Evolutionary conservation across 2,797 vertebrate genomes (phyloP), one percentile per base, ranked within the genome.

Genomic region (Poeciliopsis gracilis): DNA sequence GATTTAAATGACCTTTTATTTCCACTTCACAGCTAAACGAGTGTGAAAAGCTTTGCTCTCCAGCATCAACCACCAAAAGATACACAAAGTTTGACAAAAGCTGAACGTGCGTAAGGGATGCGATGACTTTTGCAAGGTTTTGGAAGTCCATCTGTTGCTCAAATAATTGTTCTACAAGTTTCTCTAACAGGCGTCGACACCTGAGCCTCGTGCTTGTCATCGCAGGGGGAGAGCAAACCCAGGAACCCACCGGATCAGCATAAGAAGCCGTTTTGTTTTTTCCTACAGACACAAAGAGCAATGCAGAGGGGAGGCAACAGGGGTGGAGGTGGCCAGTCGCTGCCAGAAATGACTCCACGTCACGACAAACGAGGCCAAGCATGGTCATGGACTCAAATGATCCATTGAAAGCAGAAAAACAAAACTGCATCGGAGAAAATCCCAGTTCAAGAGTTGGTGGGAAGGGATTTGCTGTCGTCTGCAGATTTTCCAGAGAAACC

Each of bases 181-280:
- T 69, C 82, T 90, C 84, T 86, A 89, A 80, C 81, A 67, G 84
- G 74, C 77, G 66, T 90, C 61, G 30, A 85, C 86, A 74, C 84
- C 84, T 84, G 82, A 73, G 81, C 57, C 80, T 72, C 77, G 77
- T 92, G 91, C 90, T 96, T 95, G 88, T 94, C 85, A 94, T 95
- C 93, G 92, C 93, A 77, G 66, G 43, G 61, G 66, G 59, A 89
- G 86, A 82, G 86, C 93, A 94, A 90, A 84, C 86, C 91, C 89
- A 89, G 92, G 87, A 83, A 87, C 90, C 93, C 90, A 92, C 88
- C 89, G 90, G 91, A 93, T 72, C 86, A 83, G 91, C 93, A 93
- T 90, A 84, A 91, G 87, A 77, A 74, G 81, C 87, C 81, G 77
- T 81, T 92, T 91, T 66, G 12, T 61, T 63, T 91, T 91, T 89